Conservation (phyloP, 2,797 vertebrate species). For the Periparus ater region DNA sequence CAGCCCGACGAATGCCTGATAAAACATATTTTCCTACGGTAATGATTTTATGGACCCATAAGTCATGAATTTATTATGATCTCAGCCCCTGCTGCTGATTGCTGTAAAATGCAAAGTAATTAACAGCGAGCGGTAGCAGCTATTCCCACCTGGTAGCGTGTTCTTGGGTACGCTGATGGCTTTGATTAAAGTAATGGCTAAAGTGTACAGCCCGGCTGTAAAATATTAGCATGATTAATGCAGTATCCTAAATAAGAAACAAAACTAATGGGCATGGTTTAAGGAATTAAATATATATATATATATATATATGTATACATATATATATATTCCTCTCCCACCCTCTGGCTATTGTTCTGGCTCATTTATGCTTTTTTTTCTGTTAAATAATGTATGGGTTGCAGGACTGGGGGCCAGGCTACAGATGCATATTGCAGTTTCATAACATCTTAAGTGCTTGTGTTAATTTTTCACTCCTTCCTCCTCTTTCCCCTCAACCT, state of each 20-base stretch:
- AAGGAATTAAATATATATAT: slow-evolving; percentile 58
- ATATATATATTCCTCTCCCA: background rate
- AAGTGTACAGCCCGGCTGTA: slow-evolving; percentile 76
- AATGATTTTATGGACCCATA: slow-evolving; percentile 85
- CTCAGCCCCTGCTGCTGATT: slow-evolving; percentile 83
- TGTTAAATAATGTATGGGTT: slow-evolving; percentile 74
- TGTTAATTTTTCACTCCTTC: slow-evolving; percentile 63
- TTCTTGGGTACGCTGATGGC: slow-evolving; percentile 77
- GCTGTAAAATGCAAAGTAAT: slow-evolving; percentile 85
- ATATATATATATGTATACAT: background rate
- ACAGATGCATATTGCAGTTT: slow-evolving; percentile 65
- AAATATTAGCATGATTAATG: slow-evolving; percentile 83
- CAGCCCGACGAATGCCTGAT: slow-evolving; percentile 77
- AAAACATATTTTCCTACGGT: slow-evolving; percentile 84
- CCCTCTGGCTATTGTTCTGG: slow-evolving; percentile 70
- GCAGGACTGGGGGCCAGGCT: slow-evolving; percentile 60
- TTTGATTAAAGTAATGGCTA: slow-evolving; percentile 84
- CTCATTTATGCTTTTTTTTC: slow-evolving; percentile 76
- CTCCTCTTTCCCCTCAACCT: slow-evolving; percentile 6
- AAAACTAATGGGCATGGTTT: slow-evolving; percentile 70
- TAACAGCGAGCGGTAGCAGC: slow-evolving; percentile 80
- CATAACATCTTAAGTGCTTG: slow-evolving; percentile 66
- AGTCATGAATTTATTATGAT: slow-evolving; percentile 87
- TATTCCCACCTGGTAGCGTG: slow-evolving; percentile 82
- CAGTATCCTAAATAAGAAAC: slow-evolving; percentile 80